phyloP scores from a whole-genome alignment of 2,113 vertebrate genomes.

The Corydoras maculifer region DNA sequence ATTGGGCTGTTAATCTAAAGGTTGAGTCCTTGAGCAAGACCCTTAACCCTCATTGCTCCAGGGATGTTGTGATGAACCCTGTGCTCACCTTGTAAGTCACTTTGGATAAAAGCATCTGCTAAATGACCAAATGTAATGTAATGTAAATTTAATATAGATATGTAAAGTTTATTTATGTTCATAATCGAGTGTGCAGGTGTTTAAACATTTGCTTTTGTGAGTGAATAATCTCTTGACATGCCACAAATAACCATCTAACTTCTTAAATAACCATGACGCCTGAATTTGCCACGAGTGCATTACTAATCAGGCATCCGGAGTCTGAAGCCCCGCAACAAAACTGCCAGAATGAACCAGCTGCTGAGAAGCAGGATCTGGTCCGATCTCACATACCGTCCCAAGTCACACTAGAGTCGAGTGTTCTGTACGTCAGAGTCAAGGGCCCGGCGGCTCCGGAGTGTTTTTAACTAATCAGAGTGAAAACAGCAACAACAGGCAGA shows the following conservation, averaged over 20 bases:
- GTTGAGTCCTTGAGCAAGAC: too few relatives aligned
- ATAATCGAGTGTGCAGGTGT: background rate
- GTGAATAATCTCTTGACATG: conserved; percentile 6
- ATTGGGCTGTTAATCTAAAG: too few relatives aligned
- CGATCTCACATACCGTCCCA: conserved; percentile 12
- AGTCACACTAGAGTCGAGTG: background rate
- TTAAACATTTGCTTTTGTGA: background rate
- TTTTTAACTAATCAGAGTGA: background rate
- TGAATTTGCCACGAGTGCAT: conserved; percentile 13
- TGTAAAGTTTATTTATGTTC: too few relatives aligned
- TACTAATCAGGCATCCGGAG: conserved; percentile 37
- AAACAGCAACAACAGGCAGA: conserved; percentile 15
- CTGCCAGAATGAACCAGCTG: conserved; percentile 45
- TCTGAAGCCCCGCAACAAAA: conserved; percentile 7
- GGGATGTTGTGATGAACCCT: too few relatives aligned
- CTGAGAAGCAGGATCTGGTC: conserved; percentile 30
- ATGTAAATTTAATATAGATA: background rate
- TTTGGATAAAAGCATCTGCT: too few relatives aligned
- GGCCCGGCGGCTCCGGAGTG: conserved; percentile 16
- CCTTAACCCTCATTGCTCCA: too few relatives aligned
- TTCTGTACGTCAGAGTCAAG: conserved; percentile 15
- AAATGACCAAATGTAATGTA: too few relatives aligned
- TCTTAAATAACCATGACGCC: conserved; percentile 13
- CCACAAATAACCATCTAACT: background rate
- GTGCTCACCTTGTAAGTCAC: too few relatives aligned